phyloP scores from a whole-genome alignment of 2,113 vertebrate genomes.

The Panurus biarmicus region DNA sequence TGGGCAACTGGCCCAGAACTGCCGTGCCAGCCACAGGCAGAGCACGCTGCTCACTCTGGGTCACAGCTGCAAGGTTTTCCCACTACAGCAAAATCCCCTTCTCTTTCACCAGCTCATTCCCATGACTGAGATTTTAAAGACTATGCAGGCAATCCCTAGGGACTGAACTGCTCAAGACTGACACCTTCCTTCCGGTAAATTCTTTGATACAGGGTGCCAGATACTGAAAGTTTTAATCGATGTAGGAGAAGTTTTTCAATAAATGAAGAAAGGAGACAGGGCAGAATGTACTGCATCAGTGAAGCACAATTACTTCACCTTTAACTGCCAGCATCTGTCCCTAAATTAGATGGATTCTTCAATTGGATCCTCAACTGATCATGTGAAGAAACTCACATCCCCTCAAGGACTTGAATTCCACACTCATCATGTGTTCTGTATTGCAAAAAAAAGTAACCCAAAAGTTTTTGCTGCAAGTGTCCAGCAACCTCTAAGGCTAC shows the following conservation, averaged over 20 bases:
- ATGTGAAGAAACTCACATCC: not conserved
- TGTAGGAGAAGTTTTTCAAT: not conserved
- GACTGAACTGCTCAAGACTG: not conserved
- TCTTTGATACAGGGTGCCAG: not conserved
- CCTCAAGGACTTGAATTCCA: not conserved
- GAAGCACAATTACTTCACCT: not conserved
- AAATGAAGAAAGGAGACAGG: not conserved
- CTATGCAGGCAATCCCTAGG: not conserved
- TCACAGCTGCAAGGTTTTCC: not conserved
- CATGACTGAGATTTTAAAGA: not conserved
- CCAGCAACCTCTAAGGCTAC: not conserved
- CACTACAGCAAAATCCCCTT: not conserved
- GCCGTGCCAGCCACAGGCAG: not conserved
- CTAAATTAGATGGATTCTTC: not conserved
- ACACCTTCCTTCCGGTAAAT: not conserved
- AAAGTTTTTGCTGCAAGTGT: not conserved
- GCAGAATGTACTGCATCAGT: not conserved
- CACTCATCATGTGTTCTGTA: not conserved
- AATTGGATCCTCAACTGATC: not conserved
- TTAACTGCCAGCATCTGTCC: not conserved
- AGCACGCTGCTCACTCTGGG: fast-evolving
- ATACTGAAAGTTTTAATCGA: not conserved
- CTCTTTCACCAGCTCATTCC: not conserved
- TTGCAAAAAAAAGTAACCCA: not conserved
- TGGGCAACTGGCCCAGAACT: not conserved